Evolutionary conservation across 1,140 invertebrate species (phyloP), one percentile per base, ranked within the genome.

Genomic region (Drosophila ironensis): DNA sequence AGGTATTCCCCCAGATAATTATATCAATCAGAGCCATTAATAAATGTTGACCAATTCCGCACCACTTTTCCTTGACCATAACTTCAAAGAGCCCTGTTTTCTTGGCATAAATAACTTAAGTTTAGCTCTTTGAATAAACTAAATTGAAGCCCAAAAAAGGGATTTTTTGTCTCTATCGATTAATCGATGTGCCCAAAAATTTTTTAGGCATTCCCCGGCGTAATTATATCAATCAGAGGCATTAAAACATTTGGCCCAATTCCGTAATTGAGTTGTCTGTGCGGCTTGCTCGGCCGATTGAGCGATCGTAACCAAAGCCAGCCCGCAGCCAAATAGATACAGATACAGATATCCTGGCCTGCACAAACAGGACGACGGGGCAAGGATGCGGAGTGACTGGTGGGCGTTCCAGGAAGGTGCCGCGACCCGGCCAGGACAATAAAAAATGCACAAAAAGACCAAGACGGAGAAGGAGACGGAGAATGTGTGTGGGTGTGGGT

Each of bases 381-480:
- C 33, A 27, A 47, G 48, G 52, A 25, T 56, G 52, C n/a, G 20
- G 30, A 22, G 22, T 38, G 9, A 37, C 27, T 42, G 28, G 35
- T n/a, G n/a, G 30, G 30, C 12, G 14, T 81, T 82, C 76, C 53
- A 16, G 56, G 78, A 82, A 82, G 44, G 35, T 54, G 45, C 33
- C 30, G 30, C 30, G 30, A 33, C 7, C 30, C 37, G 67, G n/a
- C n/a, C 30, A 69, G 47, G 47, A 72, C 78, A 82, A 82, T 84
- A 84, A 81, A 81, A 81, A 75, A 67, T 24, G 61, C 63, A 44
- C 50, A 53, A 78, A 42, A 52, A 24, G 12, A 35, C 3, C 64
- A 37, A 53, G 27, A 25, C 52, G 30, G 57, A 16, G 14, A 37
- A 37, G 14, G 19, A 70, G 28, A 48, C 61, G 60, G 67, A 66